Evolutionary conservation across 1,140 invertebrate species (phyloP).

Genomic region (Drosophila carrolli): DNA sequence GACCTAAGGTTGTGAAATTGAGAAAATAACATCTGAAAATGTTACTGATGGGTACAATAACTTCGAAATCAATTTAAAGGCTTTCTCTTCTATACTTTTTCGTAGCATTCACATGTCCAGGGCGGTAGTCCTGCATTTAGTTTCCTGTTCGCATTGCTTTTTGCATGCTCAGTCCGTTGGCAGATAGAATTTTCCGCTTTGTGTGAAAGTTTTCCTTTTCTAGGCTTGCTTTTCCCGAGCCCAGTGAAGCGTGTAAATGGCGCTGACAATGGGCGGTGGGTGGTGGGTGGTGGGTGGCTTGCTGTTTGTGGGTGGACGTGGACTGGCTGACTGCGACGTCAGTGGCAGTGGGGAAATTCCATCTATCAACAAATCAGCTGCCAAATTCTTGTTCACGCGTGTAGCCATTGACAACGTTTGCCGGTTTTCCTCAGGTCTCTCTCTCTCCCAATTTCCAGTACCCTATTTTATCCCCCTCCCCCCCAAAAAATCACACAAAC

Average conservation of each 20-base stretch:
- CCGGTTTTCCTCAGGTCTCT: not conserved
- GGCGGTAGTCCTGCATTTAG: conserved; percentile 54
- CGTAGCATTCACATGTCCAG: conserved; percentile 54
- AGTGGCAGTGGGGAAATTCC: conserved; percentile 51
- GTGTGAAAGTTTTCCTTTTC: conserved; percentile 65
- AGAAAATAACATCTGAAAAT: no score
- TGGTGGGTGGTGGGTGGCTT: conserved; percentile 9
- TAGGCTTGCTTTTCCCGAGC: conserved; percentile 23
- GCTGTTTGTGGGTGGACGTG: not conserved
- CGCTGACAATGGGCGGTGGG: conserved; percentile 66
- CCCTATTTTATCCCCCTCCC: not conserved
- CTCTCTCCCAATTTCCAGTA: not conserved
- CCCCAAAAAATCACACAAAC: conserved; percentile 35
- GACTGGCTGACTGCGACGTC: conserved; percentile 2
- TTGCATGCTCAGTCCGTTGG: conserved; percentile 72
- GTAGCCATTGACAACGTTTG: conserved; percentile 73
- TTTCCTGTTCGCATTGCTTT: conserved; percentile 58
- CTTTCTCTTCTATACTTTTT: not conserved
- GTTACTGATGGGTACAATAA: not conserved
- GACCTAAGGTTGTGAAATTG: no score
- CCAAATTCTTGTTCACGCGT: conserved; percentile 78
- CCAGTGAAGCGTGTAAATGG: conserved; percentile 75
- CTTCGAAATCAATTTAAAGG: not conserved
- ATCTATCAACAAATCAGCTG: conserved; percentile 82
- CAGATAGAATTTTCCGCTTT: conserved; percentile 76